Evolutionary conservation across 2,113 vertebrate species (phyloP), one percentile per base, ranked within the genome.

Genomic region (Excalfactoria chinensis): DNA sequence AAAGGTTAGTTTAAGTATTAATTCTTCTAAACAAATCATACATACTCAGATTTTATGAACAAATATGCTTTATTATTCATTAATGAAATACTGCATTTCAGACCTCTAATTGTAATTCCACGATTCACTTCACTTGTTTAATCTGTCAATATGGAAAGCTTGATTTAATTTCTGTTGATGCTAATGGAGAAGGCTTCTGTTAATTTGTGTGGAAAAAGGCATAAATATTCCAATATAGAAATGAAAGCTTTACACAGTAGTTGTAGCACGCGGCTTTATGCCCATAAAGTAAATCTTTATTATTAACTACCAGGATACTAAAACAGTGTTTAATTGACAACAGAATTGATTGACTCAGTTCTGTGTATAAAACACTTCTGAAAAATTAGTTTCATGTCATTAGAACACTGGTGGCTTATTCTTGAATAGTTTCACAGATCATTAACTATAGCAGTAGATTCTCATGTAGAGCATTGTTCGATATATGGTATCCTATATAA

Each of bases 1-100:
- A 97, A 98, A 98, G 98, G 98, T 98, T 90, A 85, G 95, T 87
- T 76, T 46, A 80, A 91, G 43, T 25, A 77, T 1, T 62, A 69
- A 53, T 89, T 89, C 26, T 80, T 94, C 35, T 44, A 7, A 9
- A 53, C 3, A 5, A 25, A 23, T 82, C 17, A 35, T 34, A 53
- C 3, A 6, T 69, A n/a, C 17, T 90, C 22, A 44, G 68, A 73
- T 56, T 43, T 44, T 77, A n/a, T 23, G 60, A 79, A 34, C 7
- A 73, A 63, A 56, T 25, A 13, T 26, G 22, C n/a, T 88, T 84
- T 20, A 13, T 81, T 78, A n/a, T 73, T 82, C 25, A 69, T 79
- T 21, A 41, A 9, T 62, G 13, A 93, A 34, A 5, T 72, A 7
- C 60, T 84, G 5, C 43, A 17, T 32, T 69, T 63, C 44, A 68